Percentiles rank a stretch among this genome's conserved stretches.
phyloP scores from a whole-genome alignment of 2,888 invertebrate genomes.

The Baccha elongata region DNA sequence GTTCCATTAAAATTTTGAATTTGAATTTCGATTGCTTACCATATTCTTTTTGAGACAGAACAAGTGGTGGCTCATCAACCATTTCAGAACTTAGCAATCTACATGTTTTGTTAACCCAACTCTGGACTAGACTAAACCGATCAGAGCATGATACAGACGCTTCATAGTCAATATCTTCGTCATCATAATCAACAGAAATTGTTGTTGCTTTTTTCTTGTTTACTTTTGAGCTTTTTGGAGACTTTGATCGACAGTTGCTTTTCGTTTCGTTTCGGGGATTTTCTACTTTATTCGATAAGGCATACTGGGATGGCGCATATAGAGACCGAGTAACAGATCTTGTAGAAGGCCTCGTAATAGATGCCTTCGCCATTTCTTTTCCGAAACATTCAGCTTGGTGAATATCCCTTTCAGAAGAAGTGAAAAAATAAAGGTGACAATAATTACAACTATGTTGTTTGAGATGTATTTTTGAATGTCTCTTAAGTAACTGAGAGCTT shows the following conservation, averaged over 20 bases:
- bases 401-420: slow-evolving; percentile 36
- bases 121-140: slow-evolving; percentile 26
- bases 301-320: slow-evolving; percentile 3
- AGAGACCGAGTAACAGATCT: slow-evolving; percentile 41
- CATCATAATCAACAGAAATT: neutral
- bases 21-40: too few relatives aligned
- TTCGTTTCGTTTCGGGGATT: neutral
- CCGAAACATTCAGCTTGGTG: slow-evolving; percentile 67
- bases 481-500: slow-evolving; percentile 33
- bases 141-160: slow-evolving; percentile 9
- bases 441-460: slow-evolving; percentile 45
- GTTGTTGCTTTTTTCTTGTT: neutral
- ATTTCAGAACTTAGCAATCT: slow-evolving; percentile 9
- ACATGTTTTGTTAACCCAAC: slow-evolving; percentile 56
- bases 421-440: slow-evolving; percentile 24
- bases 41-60: slow-evolving; percentile 47
- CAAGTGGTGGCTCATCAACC: neutral
- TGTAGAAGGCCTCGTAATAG: neutral
- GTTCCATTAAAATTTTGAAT: neutral
- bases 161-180: slow-evolving; percentile 13
- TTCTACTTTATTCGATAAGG: neutral
- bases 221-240: neutral
- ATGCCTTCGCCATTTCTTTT: slow-evolving; percentile 38
- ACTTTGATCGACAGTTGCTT: neutral
- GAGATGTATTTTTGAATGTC: slow-evolving; percentile 30